Evolutionary conservation across 2,888 invertebrate genomes (phyloP).

Genomic region (Drosophila helvetica): DNA sequence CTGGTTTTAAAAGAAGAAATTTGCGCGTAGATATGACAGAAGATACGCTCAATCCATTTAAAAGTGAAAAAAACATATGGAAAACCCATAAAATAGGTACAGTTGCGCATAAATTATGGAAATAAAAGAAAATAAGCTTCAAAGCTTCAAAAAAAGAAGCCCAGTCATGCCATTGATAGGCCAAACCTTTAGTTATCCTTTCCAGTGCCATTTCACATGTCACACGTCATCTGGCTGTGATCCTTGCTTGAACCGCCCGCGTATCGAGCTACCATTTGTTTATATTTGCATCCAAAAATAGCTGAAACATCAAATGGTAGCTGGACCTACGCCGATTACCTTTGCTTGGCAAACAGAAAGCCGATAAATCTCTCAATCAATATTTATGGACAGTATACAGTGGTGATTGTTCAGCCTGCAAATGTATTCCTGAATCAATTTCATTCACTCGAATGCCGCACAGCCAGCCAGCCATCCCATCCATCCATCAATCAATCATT

Average conservation of each 20-base stretch:
- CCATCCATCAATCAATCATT: slow-evolving; percentile 13
- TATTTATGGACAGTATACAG: not conserved
- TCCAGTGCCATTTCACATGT: not conserved
- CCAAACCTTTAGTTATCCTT: not conserved
- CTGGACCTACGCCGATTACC: not conserved
- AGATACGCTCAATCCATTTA: too few relatives aligned
- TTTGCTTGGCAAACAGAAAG: not conserved
- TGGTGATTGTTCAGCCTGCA: not conserved
- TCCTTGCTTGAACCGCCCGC: too few relatives aligned
- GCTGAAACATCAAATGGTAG: not conserved
- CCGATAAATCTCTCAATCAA: not conserved
- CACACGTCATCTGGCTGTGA: too few relatives aligned
- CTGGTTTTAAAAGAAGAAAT: not conserved
- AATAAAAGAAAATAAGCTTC: not conserved
- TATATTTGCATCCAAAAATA: not conserved
- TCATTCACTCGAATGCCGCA: not conserved
- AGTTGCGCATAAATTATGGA: not conserved
- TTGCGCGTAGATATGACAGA: not conserved
- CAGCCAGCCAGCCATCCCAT: not conserved
- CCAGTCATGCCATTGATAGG: not conserved
- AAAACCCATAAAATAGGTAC: not conserved
- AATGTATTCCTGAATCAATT: not conserved
- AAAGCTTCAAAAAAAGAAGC: not conserved
- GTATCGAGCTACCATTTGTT: not conserved
- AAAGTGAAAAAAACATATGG: too few relatives aligned